Evolutionary conservation across 2,113 vertebrate species (phyloP).

Genomic region (Malurus alboscapulatus): DNA sequence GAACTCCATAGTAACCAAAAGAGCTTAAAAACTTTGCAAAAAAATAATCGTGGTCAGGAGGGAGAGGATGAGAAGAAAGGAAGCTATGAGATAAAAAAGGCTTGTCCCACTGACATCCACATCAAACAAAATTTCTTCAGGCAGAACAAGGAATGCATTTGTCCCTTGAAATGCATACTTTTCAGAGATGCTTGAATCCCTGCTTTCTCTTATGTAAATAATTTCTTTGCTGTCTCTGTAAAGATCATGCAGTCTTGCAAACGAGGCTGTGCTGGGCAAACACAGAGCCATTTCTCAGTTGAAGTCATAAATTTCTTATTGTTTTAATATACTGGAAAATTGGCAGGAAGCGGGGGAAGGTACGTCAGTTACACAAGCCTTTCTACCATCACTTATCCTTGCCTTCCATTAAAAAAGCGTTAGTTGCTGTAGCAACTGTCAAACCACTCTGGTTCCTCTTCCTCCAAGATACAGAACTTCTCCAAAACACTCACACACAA

Average conservation of each 20-base stretch:
- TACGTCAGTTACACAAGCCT: constrained; percentile 18
- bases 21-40: not conserved
- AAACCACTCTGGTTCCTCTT: constrained; percentile 29
- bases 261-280: not conserved
- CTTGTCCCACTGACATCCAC: not conserved
- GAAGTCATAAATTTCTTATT: constrained; percentile 40
- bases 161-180: not conserved
- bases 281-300: not conserved
- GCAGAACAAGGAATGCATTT: not conserved
- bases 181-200: not conserved
- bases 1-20: not conserved
- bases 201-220: not conserved
- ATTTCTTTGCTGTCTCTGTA: not conserved
- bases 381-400: not conserved
- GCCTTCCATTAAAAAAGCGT: constrained; percentile 36
- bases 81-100: not conserved
- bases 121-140: not conserved
- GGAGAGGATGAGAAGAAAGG: not conserved
- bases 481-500: constrained; percentile 53
- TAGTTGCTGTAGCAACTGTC: constrained; percentile 49
- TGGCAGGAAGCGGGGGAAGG: constrained; percentile 47
- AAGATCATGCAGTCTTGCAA: not conserved
- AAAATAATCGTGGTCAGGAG: rapidly evolving
- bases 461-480: constrained; percentile 47
- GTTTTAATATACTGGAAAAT: constrained; percentile 54